Evolutionary conservation across 1,140 invertebrate genomes (phyloP).

Genomic region (Pararge aegeria): DNA sequence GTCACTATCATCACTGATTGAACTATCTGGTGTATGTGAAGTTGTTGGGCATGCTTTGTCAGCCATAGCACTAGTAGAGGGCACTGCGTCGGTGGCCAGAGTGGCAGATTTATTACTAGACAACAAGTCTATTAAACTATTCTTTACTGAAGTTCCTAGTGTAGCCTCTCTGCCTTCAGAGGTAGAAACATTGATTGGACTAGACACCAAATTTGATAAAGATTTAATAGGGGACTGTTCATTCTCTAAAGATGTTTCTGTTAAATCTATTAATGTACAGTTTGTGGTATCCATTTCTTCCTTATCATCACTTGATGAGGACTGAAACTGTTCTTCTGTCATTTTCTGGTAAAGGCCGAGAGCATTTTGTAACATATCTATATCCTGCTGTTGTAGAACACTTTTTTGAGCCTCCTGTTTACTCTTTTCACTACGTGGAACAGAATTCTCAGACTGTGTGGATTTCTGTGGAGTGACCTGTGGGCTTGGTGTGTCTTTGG

Average conservation of each 20-base stretch:
- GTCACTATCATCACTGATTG: slow-evolving; percentile 66
- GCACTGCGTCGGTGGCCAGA: slow-evolving; percentile 47
- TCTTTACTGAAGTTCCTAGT: slow-evolving; percentile 61
- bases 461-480: slow-evolving; percentile 44
- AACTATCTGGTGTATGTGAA: slow-evolving; percentile 60
- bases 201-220: slow-evolving; percentile 82
- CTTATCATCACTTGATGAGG: slow-evolving; percentile 46
- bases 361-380: slow-evolving; percentile 80
- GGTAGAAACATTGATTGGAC: slow-evolving; percentile 78
- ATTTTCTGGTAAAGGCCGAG: slow-evolving; percentile 74
- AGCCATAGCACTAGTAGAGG: slow-evolving; percentile 54
- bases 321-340: slow-evolving; percentile 69
- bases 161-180: slow-evolving; percentile 49
- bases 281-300: slow-evolving; percentile 57
- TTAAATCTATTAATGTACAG: slow-evolving; percentile 57
- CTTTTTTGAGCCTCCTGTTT: slow-evolving; percentile 44
- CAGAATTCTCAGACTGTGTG: slow-evolving; percentile 34
- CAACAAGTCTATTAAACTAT: slow-evolving; percentile 68
- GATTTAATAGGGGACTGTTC: slow-evolving; percentile 83
- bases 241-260: slow-evolving; percentile 58
- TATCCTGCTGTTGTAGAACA: slow-evolving; percentile 76
- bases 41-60: slow-evolving; percentile 54
- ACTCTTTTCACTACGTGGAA: slow-evolving; percentile 40
- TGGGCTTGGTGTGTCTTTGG: slow-evolving; percentile 53
- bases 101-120: slow-evolving; percentile 55